Percentiles rank a stretch among this genome's conserved stretches.
Conservation (phyloP, 2,113 vertebrate genomes). For the Macheiramphus alcinus region DNA sequence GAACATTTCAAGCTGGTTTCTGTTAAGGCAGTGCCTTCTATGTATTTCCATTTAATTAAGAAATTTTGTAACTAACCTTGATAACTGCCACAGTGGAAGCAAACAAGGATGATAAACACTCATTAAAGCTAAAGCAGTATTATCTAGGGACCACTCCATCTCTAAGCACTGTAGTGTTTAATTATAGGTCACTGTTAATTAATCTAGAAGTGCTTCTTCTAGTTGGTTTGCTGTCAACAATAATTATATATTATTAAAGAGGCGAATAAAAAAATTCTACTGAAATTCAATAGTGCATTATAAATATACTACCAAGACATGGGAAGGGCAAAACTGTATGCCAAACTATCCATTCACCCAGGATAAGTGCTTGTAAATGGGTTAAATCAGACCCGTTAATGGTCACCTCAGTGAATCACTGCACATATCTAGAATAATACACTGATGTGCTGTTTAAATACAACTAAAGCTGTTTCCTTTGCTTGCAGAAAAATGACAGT, state of each 20-base stretch:
- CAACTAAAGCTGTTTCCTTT: background rate
- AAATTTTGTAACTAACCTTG: constrained; percentile 33
- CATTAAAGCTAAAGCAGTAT: constrained; percentile 49
- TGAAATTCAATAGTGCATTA: constrained; percentile 6
- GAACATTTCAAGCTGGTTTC: constrained; percentile 14
- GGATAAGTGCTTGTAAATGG: background rate
- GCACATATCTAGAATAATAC: background rate
- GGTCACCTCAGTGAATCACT: background rate
- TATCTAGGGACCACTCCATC: constrained; percentile 42
- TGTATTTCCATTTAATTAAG: constrained; percentile 46
- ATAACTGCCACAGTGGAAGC: constrained; percentile 10
- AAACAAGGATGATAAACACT: constrained; percentile 52
- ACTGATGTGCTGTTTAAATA: background rate
- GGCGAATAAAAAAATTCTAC: background rate
- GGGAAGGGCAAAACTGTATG: background rate
- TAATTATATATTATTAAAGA: constrained; percentile 61
- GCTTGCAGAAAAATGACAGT: background rate
- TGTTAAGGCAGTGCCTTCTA: background rate
- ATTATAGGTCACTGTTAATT: constrained; percentile 68
- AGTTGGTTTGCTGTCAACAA: constrained; percentile 39
- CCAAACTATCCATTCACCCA: background rate
- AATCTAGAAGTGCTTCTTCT: constrained; percentile 54
- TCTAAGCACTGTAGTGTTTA: constrained; percentile 55
- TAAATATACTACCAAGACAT: background rate
- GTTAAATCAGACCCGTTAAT: background rate